Evolutionary conservation across 2,888 invertebrate genomes (phyloP), one percentile per base, ranked within the genome.

Genomic region (Allolobophora icterica): DNA sequence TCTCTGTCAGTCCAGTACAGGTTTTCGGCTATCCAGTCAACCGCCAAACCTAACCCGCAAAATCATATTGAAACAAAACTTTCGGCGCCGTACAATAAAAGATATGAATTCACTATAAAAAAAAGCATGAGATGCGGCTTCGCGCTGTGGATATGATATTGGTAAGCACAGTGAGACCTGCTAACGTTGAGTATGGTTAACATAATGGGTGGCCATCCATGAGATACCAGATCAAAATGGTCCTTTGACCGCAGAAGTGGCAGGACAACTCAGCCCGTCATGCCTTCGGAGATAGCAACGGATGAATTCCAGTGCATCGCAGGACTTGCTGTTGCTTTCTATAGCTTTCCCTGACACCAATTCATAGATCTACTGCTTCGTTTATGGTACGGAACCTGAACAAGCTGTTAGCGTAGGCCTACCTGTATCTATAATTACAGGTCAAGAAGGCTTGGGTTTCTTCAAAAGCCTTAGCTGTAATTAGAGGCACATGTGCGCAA

Each of bases 11-110:
- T 91, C 90, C 91, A 92, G 91, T 92, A 92, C 40, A 92, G 83
- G 91, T 92, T 92, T 24, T 90, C 90, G 5, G 90, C 90, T 13
- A 92, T 89, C 92, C 92, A 92, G 91, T 92, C 92, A 33, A 92
- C 92, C 5, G 90, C 92, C 42, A 92, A 84, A 71, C 92, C 92
- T 92, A 38, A 38, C 35, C 35, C 38, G 71, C 40, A 34, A 17
- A 40, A 33, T 13, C 30, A 89, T 17, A 89, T 24, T 24, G 6
- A 40, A 42, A 45, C n/a, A 19, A 30, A 33, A 40, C n/a, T 33
- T 42, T 33, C 40, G 42, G 11, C 30, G 58, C 58, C 58, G 58
- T 58, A 58, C 24, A 30, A 58, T 13, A 58, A 15, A 87, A 89
- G 3, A 40, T 6, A 33, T 3, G 3, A 21, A 30, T 40, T 2